Evolutionary conservation across 1,140 invertebrate genomes (phyloP), one percentile per base, ranked within the genome.

Genomic region (Atta texana): DNA sequence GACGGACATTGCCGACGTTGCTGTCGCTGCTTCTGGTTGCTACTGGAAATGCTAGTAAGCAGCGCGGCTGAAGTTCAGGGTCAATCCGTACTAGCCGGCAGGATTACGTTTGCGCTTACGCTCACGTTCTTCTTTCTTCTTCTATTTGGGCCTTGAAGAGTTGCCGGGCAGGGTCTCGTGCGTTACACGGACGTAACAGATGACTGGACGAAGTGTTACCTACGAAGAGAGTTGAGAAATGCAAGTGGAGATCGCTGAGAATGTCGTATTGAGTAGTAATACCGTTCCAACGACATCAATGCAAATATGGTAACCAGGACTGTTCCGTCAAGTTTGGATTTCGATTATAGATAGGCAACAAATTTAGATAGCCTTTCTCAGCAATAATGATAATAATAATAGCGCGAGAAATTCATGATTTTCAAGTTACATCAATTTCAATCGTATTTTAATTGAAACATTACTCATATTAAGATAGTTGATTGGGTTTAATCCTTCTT

Each of bases 131-230:
- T 93, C 92, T 92, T 92, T 92, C 92, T 93, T 93, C 91, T 92
- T 93, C 93, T 93, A 92, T 94, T 94, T 91, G 89, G 92, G 92
- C 93, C 93, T 94, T 93, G 92, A 93, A 80, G 91, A 89, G 85
- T 89, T 77, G 86, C 72, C 89, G 92, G 90, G 87, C 89, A 84
- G 90, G 89, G 87, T 87, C 86, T 85, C 72, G 72, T 31, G 72
- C 72, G 31, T 75, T 74, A 59, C 28, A 34, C 39, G 53, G 34
- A 84, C 71, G 81, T 69, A 84, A 82, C 31, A 53, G 59, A 84
- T 49, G 81, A 84, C 69, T 51, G 53, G 76, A 81, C 75, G 63
- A 66, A 80, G 74, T 85, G 44, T 82, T 87, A 72, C 74, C 68
- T 16, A 55, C 53, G 85, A 88, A 74, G 39, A 44, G 39, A 44